Conservation (phyloP, 2,888 invertebrate genomes). For the Agrotis exclamationis region DNA sequence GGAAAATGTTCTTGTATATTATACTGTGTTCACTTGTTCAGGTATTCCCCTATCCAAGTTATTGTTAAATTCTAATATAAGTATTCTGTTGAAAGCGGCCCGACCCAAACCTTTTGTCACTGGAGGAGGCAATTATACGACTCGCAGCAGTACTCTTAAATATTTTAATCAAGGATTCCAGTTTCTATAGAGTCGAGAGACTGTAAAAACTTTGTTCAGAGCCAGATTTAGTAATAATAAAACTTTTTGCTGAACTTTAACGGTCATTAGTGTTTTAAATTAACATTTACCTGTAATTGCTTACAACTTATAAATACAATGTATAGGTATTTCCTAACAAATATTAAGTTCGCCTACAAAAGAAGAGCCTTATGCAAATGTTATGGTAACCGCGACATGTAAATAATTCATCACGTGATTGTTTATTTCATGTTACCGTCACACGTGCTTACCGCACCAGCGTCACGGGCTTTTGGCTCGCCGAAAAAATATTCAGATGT, state of each 20-base stretch:
- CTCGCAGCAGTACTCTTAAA: conserved; percentile 1
- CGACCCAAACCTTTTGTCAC: conserved; percentile 26
- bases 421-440: conserved; percentile 55
- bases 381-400: conserved; percentile 46
- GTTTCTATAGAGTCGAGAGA: background rate
- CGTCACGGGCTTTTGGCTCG: conserved; percentile 55
- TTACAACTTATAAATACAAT: conserved; percentile 19
- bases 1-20: conserved; percentile 11
- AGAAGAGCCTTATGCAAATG: conserved; percentile 40
- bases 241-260: background rate
- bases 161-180: conserved; percentile 25
- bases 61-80: conserved; percentile 30
- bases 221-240: background rate
- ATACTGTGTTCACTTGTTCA: background rate
- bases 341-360: conserved; percentile 35
- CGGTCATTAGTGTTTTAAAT: conserved; percentile 3
- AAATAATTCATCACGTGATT: conserved; percentile 67
- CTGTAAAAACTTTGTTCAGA: conserved; percentile 3
- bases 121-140: conserved; percentile 18
- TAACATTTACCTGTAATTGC: conserved; percentile 12
- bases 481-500: conserved; percentile 52
- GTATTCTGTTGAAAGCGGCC: conserved; percentile 19
- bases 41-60: conserved; percentile 5
- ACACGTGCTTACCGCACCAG: conserved; percentile 49
- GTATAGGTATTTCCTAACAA: conserved; percentile 8